Conservation (phyloP, 1,140 invertebrate species). For the silkworm (Bombyx mori) region DNA sequence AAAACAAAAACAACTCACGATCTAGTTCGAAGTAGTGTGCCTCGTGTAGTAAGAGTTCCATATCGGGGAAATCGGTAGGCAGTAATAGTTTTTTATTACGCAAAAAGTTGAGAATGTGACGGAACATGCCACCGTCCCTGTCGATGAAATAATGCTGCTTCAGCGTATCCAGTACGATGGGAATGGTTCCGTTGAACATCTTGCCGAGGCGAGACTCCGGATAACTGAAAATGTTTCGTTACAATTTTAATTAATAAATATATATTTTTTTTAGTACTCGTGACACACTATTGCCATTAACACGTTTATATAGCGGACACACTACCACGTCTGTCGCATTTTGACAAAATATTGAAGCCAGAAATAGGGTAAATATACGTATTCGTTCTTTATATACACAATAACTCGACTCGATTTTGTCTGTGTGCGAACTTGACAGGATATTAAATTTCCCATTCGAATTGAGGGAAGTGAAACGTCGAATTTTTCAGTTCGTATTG, state of each 20-base stretch:
- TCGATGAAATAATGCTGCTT: constrained; percentile 99
- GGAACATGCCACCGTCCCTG: constrained; percentile 94
- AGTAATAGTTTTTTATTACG: constrained; percentile 89
- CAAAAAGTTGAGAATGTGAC: constrained; percentile 96
- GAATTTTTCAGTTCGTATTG: too few species aligned
- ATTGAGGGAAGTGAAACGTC: too few species aligned
- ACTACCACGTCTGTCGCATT: too few species aligned
- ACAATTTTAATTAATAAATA: not conserved
- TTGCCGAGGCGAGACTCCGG: constrained; percentile 92
- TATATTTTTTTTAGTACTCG: too few species aligned
- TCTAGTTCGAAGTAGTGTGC: constrained; percentile 93
- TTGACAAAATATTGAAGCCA: too few species aligned
- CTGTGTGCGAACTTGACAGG: too few species aligned
- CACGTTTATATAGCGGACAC: too few species aligned
- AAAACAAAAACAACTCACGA: constrained; percentile 74
- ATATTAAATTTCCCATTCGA: too few species aligned
- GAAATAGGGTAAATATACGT: too few species aligned
- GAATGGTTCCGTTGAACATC: constrained; percentile 96
- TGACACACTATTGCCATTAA: too few species aligned
- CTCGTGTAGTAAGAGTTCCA: constrained; percentile 93
- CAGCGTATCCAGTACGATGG: constrained; percentile 94
- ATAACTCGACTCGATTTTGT: too few species aligned
- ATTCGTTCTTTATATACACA: too few species aligned
- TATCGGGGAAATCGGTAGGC: constrained; percentile 88
- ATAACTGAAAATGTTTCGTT: constrained; percentile 76